These are phyloP conservation scores for Cyphomyrmex costatus DNA, from an alignment of 1,140 invertebrate genomes.

Conservation along the genomic window DNA sequence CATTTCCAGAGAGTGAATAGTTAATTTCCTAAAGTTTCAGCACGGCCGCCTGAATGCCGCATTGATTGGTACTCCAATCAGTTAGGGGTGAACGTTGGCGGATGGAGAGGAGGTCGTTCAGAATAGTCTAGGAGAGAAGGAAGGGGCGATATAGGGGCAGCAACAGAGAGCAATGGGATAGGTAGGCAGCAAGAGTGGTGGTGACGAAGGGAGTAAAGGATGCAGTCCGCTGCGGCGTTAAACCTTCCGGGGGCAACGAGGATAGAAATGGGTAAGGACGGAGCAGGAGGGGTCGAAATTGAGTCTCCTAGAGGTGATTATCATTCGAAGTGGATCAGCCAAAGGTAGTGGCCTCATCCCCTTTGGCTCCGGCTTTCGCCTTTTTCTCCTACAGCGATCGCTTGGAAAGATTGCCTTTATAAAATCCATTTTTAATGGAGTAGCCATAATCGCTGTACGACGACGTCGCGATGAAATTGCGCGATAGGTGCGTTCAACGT, in stretches of 20 bases:
- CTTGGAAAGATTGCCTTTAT: slow-evolving; percentile 78
- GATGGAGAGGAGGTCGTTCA: slow-evolving; percentile 66
- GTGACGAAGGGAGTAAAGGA: slow-evolving; percentile 74
- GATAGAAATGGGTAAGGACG: slow-evolving; percentile 33
- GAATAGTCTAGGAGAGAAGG: slow-evolving; percentile 57
- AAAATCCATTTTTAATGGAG: slow-evolving; percentile 81
- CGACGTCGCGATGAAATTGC: slow-evolving; percentile 50
- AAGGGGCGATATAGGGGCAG: slow-evolving; percentile 1
- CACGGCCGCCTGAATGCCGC: slow-evolving; percentile 84
- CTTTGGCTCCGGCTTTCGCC: slow-evolving; percentile 56
- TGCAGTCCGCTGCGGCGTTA: slow-evolving; percentile 75
- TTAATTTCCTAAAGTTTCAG: slow-evolving; percentile 87
- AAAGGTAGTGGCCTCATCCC: slow-evolving; percentile 72
- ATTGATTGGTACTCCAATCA: slow-evolving; percentile 87
- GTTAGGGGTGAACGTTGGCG: slow-evolving; percentile 80
- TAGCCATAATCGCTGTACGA: slow-evolving; percentile 70
- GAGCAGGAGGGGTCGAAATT: slow-evolving; percentile 76
- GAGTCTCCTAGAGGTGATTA: slow-evolving; percentile 84
- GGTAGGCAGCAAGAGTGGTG: slow-evolving; percentile 49
- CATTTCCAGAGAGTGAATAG: slow-evolving; percentile 85
- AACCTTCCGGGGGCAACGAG: slow-evolving; percentile 76
- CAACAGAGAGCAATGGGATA: neutral
- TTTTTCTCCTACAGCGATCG: slow-evolving; percentile 72
- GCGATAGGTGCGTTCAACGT: slow-evolving; percentile 41
- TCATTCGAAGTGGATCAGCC: slow-evolving; percentile 83